phyloP scores from a whole-genome alignment of 2,797 vertebrate genomes.

The Sparidentex hasta region DNA sequence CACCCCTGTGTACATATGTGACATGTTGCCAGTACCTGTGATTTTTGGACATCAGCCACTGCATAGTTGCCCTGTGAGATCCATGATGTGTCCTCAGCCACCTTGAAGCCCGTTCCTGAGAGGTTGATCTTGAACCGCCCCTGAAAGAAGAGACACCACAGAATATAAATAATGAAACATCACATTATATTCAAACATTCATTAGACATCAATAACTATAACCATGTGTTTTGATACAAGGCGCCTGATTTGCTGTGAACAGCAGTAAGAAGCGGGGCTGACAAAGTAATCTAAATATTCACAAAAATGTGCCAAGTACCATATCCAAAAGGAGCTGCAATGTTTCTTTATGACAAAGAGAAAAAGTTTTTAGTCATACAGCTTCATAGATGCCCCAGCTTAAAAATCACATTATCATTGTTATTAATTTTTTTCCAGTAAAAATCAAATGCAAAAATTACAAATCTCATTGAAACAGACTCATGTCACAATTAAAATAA shows the following conservation, averaged over 20 bases:
- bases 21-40: constrained; percentile 81
- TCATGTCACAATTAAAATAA: too few species aligned
- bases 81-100: constrained; percentile 89
- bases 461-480: too few species aligned
- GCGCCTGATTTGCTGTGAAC: not conserved
- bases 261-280: not conserved
- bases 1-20: not conserved
- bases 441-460: too few species aligned
- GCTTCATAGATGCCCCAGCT: too few species aligned
- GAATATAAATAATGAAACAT: not conserved
- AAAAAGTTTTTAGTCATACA: too few species aligned
- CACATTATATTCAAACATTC: not conserved
- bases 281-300: too few species aligned
- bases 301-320: too few species aligned
- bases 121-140: constrained; percentile 95
- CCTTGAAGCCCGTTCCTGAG: constrained; percentile 91
- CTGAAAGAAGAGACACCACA: constrained; percentile 71
- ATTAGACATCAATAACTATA: not conserved
- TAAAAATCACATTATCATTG: too few species aligned
- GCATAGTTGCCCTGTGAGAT: constrained; percentile 94
- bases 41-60: constrained; percentile 90
- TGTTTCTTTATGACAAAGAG: too few species aligned
- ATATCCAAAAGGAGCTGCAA: too few species aligned
- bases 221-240: not conserved
- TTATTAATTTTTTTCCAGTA: too few species aligned